Base-by-base conservation (phyloP, 2,797 vertebrate genomes). In the Sebastolobus altivelis region DNA sequence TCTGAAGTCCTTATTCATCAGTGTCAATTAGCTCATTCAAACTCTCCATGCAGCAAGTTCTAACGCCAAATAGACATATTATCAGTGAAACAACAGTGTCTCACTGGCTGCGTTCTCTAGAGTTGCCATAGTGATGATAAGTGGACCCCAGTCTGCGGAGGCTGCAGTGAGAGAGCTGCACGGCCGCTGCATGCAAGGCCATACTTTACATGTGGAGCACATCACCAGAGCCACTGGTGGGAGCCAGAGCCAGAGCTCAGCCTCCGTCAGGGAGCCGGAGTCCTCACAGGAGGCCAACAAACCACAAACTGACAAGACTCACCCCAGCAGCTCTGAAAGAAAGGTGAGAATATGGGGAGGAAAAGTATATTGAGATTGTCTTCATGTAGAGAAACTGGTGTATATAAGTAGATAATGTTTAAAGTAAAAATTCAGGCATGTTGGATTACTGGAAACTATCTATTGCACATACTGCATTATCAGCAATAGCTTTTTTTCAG, bases 71-170 rank as follows among this genome's bases (percentile, higher is more conserved):
- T 6, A 1, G 1, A 20, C 12, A 3, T 8, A 29, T 1, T 11
- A 31, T 62, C 49, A 25, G 54, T 29, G 46, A 27, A 61, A 74
- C 20, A 14, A 18, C 31, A 13, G n/a, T 7, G 2, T 72, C 37
- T 55, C 0, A 0, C 54, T 61, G 37, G 2, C 62, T 71, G 40
- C 10, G 3, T 55, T 75, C 49, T 77, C 16, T 38, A 95, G 94
- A 43, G 84, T 89, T 81, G 93, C 92, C 60, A 54, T 92, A 62
- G 90, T 94, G 81, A 86, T 38, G 16, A 52, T 92, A 3, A 81
- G 60, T 31, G 88, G 76, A 55, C 43, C 40, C n/a, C 80, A 59
- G 0, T 74, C 73, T 56, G 92, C 94, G 0, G 80, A 90, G 38
- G 74, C 73, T 58, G 93, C 93, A 7, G 88, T 76, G 31, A 76